Base-by-base conservation (phyloP, 2,113 vertebrate genomes). In the Rhinolophus ferrumequinum region DNA sequence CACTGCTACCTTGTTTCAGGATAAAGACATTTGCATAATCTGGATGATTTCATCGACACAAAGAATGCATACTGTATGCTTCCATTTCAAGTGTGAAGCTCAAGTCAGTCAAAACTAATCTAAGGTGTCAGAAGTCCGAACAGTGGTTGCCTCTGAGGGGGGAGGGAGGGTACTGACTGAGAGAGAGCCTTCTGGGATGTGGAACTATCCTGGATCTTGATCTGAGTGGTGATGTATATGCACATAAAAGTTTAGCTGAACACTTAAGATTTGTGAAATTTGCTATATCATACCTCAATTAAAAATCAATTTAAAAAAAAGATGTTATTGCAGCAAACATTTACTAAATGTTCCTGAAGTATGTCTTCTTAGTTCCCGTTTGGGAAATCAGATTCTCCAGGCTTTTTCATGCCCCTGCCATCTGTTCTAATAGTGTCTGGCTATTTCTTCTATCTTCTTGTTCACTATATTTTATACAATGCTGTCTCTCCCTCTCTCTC, bases 1-100 rank as follows among this genome's bases (percentile, higher is more conserved):
- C 86, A 93, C 58, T 26, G 92, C 79, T 83, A 75, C 96, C 82
- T 93, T 52, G 10, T 93, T 97, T 96, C 41, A 47, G 64, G 90
- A 92, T 70, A 80, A 95, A 94, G 79, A 83, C 8, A 62, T 96
- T 95, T 96, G 75, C 92, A 86, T 92, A 92, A 89, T 97, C 69
- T 89, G 86, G 87, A 38, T 89, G 86, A 87, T 92, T 58, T 91
- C 58, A 58, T 83, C 0, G 73, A 19, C 77, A 83, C 56, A 35
- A 90, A 85, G 90, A 79, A 50, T 24, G 47, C 16, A 22, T 13
- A 38, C 38, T 30, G 33, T 76, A 35, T 33, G 50, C 64, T 67
- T 96, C 67, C 52, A 21, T 87, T 91, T 97, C 86, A 64, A 83
- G 28, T 69, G 47, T 69, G 82, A 94, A 0, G 8, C 60, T 93